phyloP scores from a whole-genome alignment of 2,113 vertebrate genomes.

The Bungarus multicinctus region DNA sequence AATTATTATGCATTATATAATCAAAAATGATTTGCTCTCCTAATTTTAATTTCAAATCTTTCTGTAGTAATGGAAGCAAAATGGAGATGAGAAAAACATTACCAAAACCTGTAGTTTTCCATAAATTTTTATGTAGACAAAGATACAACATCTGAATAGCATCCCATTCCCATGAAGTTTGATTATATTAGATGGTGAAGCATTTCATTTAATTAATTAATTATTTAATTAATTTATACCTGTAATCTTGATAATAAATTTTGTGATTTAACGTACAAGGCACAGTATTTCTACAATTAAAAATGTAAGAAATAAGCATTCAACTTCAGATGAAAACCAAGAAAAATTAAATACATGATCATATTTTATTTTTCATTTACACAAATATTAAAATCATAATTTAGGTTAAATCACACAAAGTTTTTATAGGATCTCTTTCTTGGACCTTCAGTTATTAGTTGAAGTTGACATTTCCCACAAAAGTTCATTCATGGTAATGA shows the following conservation, averaged over 20 bases:
- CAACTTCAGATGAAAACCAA: conserved; percentile 1
- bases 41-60: neutral
- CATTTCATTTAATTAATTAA: neutral
- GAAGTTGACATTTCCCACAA: conserved; percentile 58
- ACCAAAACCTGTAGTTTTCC: neutral
- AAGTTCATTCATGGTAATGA: conserved; percentile 58
- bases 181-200: neutral
- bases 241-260: neutral
- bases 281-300: conserved; percentile 1
- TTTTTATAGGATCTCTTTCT: conserved; percentile 48
- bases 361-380: neutral
- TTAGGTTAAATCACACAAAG: conserved; percentile 37
- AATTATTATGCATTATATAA: neutral
- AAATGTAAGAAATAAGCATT: neutral
- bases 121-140: neutral
- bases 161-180: neutral
- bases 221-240: neutral
- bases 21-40: neutral
- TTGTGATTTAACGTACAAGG: neutral
- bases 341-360: conserved; percentile 21
- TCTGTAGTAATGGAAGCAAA: neutral
- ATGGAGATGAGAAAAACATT: neutral
- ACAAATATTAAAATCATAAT: conserved; percentile 20
- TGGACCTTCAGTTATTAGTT: conserved; percentile 56
- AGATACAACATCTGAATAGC: neutral